Conservation (phyloP, 2,888 invertebrate species). For the Notodonta dromedarius region DNA sequence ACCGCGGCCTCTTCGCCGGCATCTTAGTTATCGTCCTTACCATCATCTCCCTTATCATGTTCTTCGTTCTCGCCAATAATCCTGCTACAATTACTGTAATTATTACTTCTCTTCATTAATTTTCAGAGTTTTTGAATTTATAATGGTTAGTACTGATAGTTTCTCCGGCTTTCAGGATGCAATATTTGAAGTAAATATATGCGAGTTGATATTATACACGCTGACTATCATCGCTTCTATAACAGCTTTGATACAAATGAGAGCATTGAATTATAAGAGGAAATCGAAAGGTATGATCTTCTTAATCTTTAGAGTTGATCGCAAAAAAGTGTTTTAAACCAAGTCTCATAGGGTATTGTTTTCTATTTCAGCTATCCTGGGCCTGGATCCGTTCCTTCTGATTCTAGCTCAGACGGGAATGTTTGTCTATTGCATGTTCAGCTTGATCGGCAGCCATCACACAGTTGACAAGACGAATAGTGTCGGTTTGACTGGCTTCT, state of each 20-base stretch:
- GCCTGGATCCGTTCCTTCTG: slow-evolving; percentile 91
- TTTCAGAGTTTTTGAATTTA: background rate
- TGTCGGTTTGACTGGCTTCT: slow-evolving; percentile 85
- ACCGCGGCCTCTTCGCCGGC: slow-evolving; percentile 90
- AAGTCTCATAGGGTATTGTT: background rate
- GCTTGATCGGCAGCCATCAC: slow-evolving; percentile 91
- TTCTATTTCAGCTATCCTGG: slow-evolving; percentile 66
- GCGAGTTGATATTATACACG: slow-evolving; percentile 89
- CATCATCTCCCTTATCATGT: slow-evolving; percentile 94
- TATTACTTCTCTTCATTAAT: background rate
- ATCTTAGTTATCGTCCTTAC: slow-evolving; percentile 91
- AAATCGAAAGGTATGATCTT: slow-evolving; percentile 76
- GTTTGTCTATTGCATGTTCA: slow-evolving; percentile 94
- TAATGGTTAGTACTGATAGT: background rate
- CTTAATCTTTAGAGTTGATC: background rate
- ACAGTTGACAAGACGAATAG: slow-evolving; percentile 80
- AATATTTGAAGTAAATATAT: slow-evolving; percentile 90
- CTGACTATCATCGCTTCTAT: slow-evolving; percentile 86
- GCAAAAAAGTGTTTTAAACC: background rate
- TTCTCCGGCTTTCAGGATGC: slow-evolving; percentile 75
- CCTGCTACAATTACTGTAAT: slow-evolving; percentile 84
- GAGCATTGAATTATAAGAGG: slow-evolving; percentile 87
- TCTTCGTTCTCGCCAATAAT: slow-evolving; percentile 91
- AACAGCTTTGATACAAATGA: slow-evolving; percentile 88
- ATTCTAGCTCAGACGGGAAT: slow-evolving; percentile 95